Percentiles rank a stretch among this genome's conserved stretches.
phyloP scores from a whole-genome alignment of 2,797 vertebrate genomes.

The Gallinago solitaria region DNA sequence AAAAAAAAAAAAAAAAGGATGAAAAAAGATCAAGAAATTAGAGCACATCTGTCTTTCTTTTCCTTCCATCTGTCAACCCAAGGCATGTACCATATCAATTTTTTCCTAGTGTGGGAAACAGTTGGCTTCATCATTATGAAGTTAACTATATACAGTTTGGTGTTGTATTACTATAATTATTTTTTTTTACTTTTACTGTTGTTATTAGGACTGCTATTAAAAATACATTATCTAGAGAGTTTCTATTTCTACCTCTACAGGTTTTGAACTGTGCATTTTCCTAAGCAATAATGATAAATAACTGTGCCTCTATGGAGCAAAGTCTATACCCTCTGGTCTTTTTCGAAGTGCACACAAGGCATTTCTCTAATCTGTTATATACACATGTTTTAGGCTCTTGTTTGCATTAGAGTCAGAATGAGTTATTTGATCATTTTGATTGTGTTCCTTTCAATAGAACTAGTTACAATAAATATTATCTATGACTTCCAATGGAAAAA shows the following conservation, averaged over 20 bases:
- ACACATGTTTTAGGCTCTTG: background rate
- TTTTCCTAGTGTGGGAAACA: constrained; percentile 2
- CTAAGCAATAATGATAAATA: background rate
- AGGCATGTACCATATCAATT: background rate
- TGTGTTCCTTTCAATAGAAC: background rate
- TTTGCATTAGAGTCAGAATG: background rate
- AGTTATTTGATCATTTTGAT: background rate
- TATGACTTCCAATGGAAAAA: background rate
- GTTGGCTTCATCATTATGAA: constrained; percentile 26
- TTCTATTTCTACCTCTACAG: background rate
- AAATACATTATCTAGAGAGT: background rate
- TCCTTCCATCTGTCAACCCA: constrained; percentile 66
- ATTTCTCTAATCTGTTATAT: background rate
- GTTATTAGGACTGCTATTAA: background rate
- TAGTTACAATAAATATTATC: background rate
- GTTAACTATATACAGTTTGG: background rate
- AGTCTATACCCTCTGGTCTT: background rate
- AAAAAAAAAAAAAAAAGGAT: background rate
- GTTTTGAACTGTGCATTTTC: background rate
- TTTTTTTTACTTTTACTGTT: background rate
- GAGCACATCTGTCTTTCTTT: constrained; percentile 66
- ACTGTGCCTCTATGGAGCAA: background rate
- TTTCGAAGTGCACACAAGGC: background rate
- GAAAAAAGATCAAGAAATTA: constrained; percentile 35
- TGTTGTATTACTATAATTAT: background rate